Base-by-base conservation (phyloP, 1,140 invertebrate genomes). In the Tetranychus urticae region DNA sequence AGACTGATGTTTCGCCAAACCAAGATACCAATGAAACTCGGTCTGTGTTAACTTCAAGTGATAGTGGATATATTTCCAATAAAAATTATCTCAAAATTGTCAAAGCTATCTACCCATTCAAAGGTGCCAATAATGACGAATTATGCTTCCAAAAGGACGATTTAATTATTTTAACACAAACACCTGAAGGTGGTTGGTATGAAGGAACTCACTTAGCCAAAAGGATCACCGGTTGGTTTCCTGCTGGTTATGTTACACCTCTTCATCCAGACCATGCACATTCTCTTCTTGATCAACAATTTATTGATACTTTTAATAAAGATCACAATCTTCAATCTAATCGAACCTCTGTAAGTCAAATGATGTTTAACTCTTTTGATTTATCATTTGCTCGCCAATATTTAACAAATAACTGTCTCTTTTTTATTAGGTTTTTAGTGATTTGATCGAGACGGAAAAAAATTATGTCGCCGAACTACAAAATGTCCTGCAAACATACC, bases 71-170 rank as follows among this genome's bases (percentile, higher is more conserved):
- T 23, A 0, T 23, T 23, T 23, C 23, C 23, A 23, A 23, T 23
- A 23, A 23, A 23, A 23, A 23, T 23, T 23, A 23, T 23, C 23
- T 23, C 23, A 23, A 23, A 47, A 47, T n/a, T 10, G 89, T 93
- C 8, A 83, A 87, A 71, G 88, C 89, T 62, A 76, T 92, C 55
- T 90, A 86, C 74, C 83, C 86, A 63, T 97, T 94, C 72, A 88
- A 88, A 76, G 89, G 88, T 56, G 84, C 82, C 71, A 96, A 96
- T 71, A 96, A 96, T 77, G 92, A 97, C 77, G 91, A 96, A 86
- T 72, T 98, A 64, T 90, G 86, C 70, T 94, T 97, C 71, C 84
- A 84, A 66, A 96, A 94, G 74, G 90, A 91, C 56, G 92, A 97
- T 74, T 78, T 96, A 56, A 96, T 98, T 63, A 92, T 89, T 14